Evolutionary conservation across 92 coral and sea anemone genomes (phyloP).

Genomic region (Phymanthus crucifer): DNA sequence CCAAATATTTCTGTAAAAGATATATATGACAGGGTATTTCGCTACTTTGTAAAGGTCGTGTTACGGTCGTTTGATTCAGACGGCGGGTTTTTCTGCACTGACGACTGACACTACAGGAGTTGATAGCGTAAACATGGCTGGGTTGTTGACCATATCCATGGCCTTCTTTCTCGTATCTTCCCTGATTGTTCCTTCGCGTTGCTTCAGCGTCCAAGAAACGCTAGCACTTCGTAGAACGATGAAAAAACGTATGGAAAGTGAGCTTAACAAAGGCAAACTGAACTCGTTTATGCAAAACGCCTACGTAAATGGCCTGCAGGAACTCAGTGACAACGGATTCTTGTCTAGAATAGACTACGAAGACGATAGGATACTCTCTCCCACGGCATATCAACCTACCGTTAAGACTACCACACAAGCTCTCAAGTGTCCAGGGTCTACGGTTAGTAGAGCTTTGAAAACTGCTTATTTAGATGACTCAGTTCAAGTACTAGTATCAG

Average conservation of each 20-base stretch:
- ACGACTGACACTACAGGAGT: background rate
- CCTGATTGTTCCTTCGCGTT: background rate
- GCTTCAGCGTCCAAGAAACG: slow-evolving; percentile 50
- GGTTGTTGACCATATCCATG: background rate
- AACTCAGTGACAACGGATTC: slow-evolving; percentile 37
- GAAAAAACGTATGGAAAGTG: slow-evolving; percentile 43
- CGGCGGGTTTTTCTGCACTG: background rate
- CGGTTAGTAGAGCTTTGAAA: background rate
- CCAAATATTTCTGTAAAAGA: background rate
- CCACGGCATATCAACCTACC: background rate
- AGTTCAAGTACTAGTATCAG: background rate
- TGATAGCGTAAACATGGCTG: background rate
- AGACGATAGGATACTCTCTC: slow-evolving; percentile 10
- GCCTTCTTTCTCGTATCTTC: background rate
- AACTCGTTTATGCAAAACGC: slow-evolving; percentile 26
- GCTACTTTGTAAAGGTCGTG: slow-evolving; percentile 4
- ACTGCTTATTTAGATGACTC: background rate
- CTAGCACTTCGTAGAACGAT: slow-evolving; percentile 44
- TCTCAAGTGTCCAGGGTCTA: background rate
- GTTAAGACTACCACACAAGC: background rate
- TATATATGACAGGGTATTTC: background rate
- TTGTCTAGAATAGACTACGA: slow-evolving; percentile 3
- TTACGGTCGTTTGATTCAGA: background rate
- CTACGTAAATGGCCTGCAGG: slow-evolving; percentile 48
- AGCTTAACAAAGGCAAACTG: slow-evolving; percentile 45